Percentiles rank a stretch among this genome's conserved stretches.
phyloP scores from a whole-genome alignment of 2,113 vertebrate species.

The Amblyornis subalaris region DNA sequence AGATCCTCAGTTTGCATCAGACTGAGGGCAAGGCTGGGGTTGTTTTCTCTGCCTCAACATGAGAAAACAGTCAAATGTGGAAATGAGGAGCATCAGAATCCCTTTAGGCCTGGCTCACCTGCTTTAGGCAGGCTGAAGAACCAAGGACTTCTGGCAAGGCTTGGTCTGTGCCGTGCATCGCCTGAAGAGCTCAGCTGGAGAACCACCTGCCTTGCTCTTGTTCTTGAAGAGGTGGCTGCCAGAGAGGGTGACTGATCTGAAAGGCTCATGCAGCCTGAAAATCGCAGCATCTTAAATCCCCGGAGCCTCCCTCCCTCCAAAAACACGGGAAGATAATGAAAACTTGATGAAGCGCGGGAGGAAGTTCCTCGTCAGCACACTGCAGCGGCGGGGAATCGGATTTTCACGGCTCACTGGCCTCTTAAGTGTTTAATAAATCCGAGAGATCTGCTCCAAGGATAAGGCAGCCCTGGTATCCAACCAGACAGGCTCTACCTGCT shows the following conservation, averaged over 20 bases:
- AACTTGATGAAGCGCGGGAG: constrained; percentile 32
- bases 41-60: neutral
- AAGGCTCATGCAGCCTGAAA: neutral
- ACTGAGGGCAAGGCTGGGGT: neutral
- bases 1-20: neutral
- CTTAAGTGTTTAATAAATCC: constrained; percentile 41
- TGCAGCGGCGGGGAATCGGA: neutral
- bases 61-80: neutral
- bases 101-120: neutral
- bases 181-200: neutral
- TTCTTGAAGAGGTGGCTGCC: neutral
- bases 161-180: neutral
- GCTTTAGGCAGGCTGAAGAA: neutral
- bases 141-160: neutral
- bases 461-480: constrained; percentile 14
- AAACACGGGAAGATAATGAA: neutral
- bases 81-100: neutral
- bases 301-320: neutral
- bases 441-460: constrained; percentile 4
- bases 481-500: constrained; percentile 4
- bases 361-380: constrained; percentile 25
- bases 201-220: neutral
- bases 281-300: neutral
- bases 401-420: constrained; percentile 45
- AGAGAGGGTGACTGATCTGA: neutral